phyloP scores from a whole-genome alignment of 2,888 invertebrate species.

The Heterodera filipjevi region DNA sequence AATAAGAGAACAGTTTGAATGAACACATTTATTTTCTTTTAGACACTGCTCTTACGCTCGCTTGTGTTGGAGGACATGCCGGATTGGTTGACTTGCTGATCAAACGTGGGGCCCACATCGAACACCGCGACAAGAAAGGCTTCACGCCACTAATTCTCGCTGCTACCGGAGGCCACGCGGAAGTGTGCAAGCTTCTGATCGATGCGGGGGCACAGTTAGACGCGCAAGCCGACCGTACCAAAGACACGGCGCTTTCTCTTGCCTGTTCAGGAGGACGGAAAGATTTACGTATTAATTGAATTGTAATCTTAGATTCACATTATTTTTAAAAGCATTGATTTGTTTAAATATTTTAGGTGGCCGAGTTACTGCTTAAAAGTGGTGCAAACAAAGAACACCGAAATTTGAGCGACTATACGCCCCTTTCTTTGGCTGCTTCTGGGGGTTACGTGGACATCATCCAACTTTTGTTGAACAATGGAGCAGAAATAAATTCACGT shows the following conservation, averaged over 20 bases:
- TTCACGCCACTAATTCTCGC: conserved; percentile 96
- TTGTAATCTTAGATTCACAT: no score
- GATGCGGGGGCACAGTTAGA: conserved; percentile 95
- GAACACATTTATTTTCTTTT: conserved; percentile 69
- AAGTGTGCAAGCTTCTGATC: conserved; percentile 85
- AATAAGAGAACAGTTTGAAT: neutral
- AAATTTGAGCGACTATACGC: conserved; percentile 98
- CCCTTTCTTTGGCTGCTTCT: conserved; percentile 94
- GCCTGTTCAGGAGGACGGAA: conserved; percentile 96
- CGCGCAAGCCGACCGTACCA: conserved; percentile 96
- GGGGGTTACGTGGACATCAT: conserved; percentile 97
- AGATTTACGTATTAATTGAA: conserved; percentile 72
- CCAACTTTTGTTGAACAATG: conserved; percentile 85
- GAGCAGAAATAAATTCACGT: conserved; percentile 94
- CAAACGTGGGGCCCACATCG: conserved; percentile 89
- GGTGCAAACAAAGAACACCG: conserved; percentile 92
- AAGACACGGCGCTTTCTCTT: conserved; percentile 90
- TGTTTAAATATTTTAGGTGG: conserved; percentile 71
- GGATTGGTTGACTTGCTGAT: conserved; percentile 90
- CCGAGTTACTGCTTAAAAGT: conserved; percentile 83
- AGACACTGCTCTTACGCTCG: conserved; percentile 94
- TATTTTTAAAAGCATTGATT: no score
- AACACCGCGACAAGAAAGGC: conserved; percentile 94
- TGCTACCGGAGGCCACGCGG: conserved; percentile 91
- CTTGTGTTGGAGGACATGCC: conserved; percentile 82